Evolutionary conservation across 2,113 vertebrate species (phyloP).

Genomic region (Gnathonemus longibarbis): DNA sequence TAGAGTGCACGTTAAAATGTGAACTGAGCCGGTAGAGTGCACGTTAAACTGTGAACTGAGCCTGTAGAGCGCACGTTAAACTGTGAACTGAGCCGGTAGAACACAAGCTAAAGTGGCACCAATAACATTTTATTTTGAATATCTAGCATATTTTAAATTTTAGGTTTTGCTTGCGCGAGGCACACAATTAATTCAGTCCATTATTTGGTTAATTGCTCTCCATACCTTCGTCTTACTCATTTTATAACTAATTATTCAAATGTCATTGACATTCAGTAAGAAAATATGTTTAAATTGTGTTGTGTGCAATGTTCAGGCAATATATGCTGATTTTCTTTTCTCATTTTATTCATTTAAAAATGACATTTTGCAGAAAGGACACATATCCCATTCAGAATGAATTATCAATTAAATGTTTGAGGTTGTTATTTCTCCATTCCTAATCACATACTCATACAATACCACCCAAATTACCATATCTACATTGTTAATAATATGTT

Average conservation of each 20-base stretch:
- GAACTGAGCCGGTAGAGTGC: neutral
- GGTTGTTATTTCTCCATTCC: neutral
- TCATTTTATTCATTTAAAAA: neutral
- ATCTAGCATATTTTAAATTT: neutral
- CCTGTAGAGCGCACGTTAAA: too few species aligned
- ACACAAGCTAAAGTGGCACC: neutral
- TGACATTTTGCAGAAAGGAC: neutral
- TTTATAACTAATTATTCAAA: neutral
- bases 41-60: too few species aligned
- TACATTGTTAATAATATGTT: slow-evolving; percentile 19
- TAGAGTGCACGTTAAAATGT: too few species aligned
- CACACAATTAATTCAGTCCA: neutral
- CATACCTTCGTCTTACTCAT: neutral
- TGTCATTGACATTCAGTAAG: neutral
- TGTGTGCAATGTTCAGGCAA: neutral
- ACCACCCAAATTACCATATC: neutral
- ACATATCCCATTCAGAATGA: neutral
- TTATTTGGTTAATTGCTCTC: neutral
- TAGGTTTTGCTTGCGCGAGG: neutral
- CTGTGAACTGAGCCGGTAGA: neutral
- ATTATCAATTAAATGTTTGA: neutral
- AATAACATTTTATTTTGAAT: neutral
- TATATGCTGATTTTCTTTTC: neutral
- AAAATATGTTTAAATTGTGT: neutral
- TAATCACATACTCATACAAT: neutral